Percentiles rank a stretch among this genome's conserved stretches.
phyloP scores from a whole-genome alignment of 2,888 invertebrate species.

The Pedicia rivosa region DNA sequence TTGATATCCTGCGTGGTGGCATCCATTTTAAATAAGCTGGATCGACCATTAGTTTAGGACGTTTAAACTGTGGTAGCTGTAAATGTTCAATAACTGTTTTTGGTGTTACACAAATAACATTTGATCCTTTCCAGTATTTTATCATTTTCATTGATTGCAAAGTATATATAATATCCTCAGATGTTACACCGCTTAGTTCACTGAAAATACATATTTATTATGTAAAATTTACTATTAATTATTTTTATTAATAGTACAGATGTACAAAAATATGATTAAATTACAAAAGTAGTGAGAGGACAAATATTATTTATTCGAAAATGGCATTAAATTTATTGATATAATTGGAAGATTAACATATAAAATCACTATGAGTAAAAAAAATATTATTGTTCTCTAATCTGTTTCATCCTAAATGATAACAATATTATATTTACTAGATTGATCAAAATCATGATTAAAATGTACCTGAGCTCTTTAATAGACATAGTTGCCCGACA shows the following conservation, averaged over 20 bases:
- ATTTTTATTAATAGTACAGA: too few species aligned
- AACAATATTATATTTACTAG: background rate
- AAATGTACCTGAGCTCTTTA: conserved; percentile 50
- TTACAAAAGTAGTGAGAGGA: too few species aligned
- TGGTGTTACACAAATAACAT: conserved; percentile 94
- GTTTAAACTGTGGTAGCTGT: conserved; percentile 78
- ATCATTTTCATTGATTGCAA: conserved; percentile 97
- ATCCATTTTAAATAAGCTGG: conserved; percentile 67
- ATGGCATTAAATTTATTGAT: too few species aligned
- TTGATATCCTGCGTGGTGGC: conserved; percentile 32
- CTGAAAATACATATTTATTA: too few species aligned
- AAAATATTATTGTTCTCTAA: too few species aligned
- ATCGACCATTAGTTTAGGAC: conserved; percentile 76
- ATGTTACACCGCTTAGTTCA: conserved; percentile 88
- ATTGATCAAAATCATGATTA: background rate
- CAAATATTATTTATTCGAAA: too few species aligned
- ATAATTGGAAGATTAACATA: too few species aligned
- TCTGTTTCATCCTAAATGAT: too few species aligned
- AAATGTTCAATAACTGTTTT: conserved; percentile 89
- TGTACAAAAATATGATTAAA: too few species aligned
- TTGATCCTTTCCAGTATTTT: conserved; percentile 98
- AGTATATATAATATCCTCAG: conserved; percentile 91
- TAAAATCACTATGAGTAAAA: too few species aligned
- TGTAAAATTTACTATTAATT: too few species aligned
- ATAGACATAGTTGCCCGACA: conserved; percentile 73